phyloP scores from a whole-genome alignment of 2,888 invertebrate species.

The Celastrina argiolus region DNA sequence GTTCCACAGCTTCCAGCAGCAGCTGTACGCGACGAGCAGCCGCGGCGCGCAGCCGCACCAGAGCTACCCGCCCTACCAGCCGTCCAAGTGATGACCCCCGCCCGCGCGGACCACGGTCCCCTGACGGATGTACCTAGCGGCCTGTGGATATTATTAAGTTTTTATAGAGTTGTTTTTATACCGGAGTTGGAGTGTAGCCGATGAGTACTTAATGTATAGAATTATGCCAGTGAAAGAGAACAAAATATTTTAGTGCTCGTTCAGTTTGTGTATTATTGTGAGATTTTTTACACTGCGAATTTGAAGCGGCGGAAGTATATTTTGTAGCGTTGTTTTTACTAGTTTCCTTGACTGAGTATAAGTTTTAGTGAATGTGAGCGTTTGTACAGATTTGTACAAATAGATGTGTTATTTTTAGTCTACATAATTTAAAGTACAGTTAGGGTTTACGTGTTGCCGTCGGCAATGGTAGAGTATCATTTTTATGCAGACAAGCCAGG shows the following conservation, averaged over 20 bases:
- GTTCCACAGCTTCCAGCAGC: slow-evolving; percentile 97
- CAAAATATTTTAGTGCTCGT: slow-evolving; percentile 53
- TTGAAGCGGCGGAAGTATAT: slow-evolving; percentile 14
- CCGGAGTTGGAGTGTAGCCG: slow-evolving; percentile 26
- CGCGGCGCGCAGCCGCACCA: slow-evolving; percentile 66
- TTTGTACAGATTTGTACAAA: slow-evolving; percentile 60
- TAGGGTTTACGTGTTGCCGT: slow-evolving; percentile 61
- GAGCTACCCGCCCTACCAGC: slow-evolving; percentile 68
- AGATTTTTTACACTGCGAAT: slow-evolving; percentile 39
- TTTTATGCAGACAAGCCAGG: slow-evolving; percentile 64
- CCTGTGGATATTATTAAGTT: slow-evolving; percentile 36
- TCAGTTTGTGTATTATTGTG: slow-evolving; percentile 50
- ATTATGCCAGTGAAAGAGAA: slow-evolving; percentile 45
- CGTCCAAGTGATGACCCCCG: slow-evolving; percentile 65
- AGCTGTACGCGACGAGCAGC: slow-evolving; percentile 89
- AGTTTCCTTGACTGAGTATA: slow-evolving; percentile 61
- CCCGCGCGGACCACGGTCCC: slow-evolving; percentile 21
- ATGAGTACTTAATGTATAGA: slow-evolving; percentile 45
- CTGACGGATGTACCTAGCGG: slow-evolving; percentile 28
- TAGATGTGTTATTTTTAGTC: slow-evolving; percentile 65
- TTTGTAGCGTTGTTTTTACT: slow-evolving; percentile 39
- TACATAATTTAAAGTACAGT: slow-evolving; percentile 71
- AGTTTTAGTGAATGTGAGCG: slow-evolving; percentile 52
- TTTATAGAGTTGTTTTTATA: slow-evolving; percentile 30
- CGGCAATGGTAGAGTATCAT: slow-evolving; percentile 63